Conservation (phyloP, 2,113 vertebrate species). For the Mus musculus region DNA sequence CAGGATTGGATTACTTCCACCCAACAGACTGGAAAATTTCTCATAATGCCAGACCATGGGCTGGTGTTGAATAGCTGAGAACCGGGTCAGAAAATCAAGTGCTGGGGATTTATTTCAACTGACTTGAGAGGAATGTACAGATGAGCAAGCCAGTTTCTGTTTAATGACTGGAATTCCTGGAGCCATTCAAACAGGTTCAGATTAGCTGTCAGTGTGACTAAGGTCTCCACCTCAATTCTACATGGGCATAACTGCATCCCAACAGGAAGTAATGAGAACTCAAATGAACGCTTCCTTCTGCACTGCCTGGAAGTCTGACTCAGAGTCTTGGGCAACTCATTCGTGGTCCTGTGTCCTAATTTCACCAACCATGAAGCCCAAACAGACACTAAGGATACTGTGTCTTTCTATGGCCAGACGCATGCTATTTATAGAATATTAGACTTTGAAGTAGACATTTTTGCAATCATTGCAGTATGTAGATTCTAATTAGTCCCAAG, state of each 20-base stretch:
- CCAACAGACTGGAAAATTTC: constrained; percentile 69
- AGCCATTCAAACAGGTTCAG: constrained; percentile 51
- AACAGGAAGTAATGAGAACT: constrained; percentile 25
- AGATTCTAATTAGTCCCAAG: constrained; percentile 52
- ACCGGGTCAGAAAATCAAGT: constrained; percentile 74
- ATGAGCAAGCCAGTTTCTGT: constrained; percentile 56
- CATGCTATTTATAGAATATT: constrained; percentile 45
- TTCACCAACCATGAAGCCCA: constrained; percentile 51
- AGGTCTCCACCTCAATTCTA: constrained; percentile 27
- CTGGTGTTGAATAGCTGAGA: constrained; percentile 63
- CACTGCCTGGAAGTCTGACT: constrained; percentile 31
- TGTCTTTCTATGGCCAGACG: constrained; percentile 7
- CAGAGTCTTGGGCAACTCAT: constrained; percentile 31
- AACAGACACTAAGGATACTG: not conserved
- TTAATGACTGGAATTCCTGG: constrained; percentile 61
- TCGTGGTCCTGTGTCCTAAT: constrained; percentile 55
- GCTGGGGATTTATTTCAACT: constrained; percentile 70
- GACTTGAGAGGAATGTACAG: constrained; percentile 68
- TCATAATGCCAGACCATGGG: constrained; percentile 57
- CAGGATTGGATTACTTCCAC: constrained; percentile 65
- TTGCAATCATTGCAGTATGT: constrained; percentile 32
- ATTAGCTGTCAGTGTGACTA: constrained; percentile 16
- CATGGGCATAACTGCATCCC: not conserved
- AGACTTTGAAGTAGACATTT: constrained; percentile 41
- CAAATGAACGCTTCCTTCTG: constrained; percentile 40